phyloP scores from a whole-genome alignment of 1,140 invertebrate genomes.

The Rhagoletis pomonella region DNA sequence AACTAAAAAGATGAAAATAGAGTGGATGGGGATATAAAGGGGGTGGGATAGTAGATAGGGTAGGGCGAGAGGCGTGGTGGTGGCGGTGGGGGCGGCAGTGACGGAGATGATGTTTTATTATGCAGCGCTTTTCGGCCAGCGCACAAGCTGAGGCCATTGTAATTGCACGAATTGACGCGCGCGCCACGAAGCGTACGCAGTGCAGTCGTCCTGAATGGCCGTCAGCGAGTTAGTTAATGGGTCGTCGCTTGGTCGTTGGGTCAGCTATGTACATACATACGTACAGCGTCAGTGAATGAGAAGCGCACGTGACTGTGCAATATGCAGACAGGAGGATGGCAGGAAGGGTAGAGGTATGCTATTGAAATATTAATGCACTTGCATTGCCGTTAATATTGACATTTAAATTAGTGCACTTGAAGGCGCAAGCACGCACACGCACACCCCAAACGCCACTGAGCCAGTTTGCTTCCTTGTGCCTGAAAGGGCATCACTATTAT shows the following conservation, averaged over 20 bases:
- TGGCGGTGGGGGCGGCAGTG: neutral
- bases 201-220: neutral
- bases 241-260: constrained; percentile 28
- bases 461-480: neutral
- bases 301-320: neutral
- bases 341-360: neutral
- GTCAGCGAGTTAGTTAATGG: constrained; percentile 35
- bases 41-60: too few species aligned
- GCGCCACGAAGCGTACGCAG: neutral
- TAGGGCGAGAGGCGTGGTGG: neutral
- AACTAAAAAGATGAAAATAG: constrained; percentile 5
- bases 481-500: neutral
- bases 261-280: neutral
- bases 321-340: neutral
- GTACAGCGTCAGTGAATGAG: neutral
- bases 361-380: constrained; percentile 44
- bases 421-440: neutral
- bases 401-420: constrained; percentile 46
- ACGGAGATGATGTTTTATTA: neutral
- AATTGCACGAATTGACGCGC: neutral
- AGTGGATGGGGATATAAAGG: neutral
- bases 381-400: constrained; percentile 43
- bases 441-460: neutral
- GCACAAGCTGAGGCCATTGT: neutral
- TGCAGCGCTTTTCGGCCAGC: neutral